These are phyloP conservation scores for Whitmania pigra DNA, from an alignment of 1,140 invertebrate genomes.

Conservation along the genomic window DNA sequence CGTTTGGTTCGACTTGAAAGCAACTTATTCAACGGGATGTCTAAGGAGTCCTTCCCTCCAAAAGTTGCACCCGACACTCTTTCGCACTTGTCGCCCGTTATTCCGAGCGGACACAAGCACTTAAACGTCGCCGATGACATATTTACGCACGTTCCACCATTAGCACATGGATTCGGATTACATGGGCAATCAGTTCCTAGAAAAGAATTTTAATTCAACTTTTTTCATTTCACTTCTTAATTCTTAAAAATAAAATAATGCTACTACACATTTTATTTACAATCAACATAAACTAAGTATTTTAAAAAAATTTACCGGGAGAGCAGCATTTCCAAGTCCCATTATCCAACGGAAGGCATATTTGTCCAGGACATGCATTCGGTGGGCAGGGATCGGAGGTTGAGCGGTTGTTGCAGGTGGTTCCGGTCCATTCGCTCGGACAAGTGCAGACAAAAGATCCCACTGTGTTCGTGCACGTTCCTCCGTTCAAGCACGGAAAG, in stretches of 20 bases:
- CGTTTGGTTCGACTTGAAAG: conserved; percentile 9
- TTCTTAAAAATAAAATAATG: neutral
- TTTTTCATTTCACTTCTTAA: neutral
- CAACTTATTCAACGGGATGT: neutral
- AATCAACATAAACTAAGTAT: neutral
- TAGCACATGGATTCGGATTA: neutral
- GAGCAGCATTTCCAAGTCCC: neutral
- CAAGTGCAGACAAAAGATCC: conserved; percentile 23
- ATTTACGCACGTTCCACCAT: conserved; percentile 19
- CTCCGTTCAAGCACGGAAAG: conserved; percentile 25
- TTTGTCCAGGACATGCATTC: neutral
- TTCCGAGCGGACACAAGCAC: conserved; percentile 68
- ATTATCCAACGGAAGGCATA: neutral
- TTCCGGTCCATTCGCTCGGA: conserved; percentile 24
- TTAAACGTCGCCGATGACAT: conserved; percentile 11
- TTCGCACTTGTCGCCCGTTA: conserved; percentile 85
- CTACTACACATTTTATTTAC: neutral
- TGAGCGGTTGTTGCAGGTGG: neutral
- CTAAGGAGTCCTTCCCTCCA: conserved; percentile 19
- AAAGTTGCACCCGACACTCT: conserved; percentile 46
- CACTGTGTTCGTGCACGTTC: conserved; percentile 21
- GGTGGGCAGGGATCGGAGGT: neutral
- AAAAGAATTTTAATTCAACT: neutral
- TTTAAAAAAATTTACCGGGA: neutral
- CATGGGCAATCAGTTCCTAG: neutral